phyloP scores from a whole-genome alignment of 2,888 invertebrate genomes.

The Pseudococcus viburni region DNA sequence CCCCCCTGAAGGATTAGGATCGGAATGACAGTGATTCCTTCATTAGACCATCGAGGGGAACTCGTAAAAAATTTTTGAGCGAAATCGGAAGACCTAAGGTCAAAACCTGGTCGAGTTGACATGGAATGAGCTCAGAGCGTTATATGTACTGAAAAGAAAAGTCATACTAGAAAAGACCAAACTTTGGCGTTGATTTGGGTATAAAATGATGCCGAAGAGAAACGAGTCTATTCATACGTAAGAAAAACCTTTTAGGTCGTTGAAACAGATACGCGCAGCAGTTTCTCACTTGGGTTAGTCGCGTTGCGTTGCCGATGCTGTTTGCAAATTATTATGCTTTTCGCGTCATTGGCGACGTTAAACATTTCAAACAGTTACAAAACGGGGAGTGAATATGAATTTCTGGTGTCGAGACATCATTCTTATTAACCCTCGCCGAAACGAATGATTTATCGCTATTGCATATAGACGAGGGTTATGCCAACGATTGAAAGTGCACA shows the following conservation, averaged over 20 bases:
- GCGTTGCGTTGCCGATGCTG: neutral
- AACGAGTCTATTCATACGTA: constrained; percentile 3
- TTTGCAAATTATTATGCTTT: constrained; percentile 60
- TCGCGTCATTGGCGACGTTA: constrained; percentile 63
- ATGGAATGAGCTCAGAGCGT: too few species aligned
- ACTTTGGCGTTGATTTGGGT: constrained; percentile 34
- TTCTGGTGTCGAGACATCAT: constrained; percentile 56
- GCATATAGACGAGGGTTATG: neutral
- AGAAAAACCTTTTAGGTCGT: constrained; percentile 5
- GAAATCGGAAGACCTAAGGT: too few species aligned
- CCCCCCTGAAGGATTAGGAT: too few species aligned
- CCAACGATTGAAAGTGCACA: constrained; percentile 9
- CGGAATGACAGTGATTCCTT: too few species aligned
- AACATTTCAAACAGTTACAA: constrained; percentile 63
- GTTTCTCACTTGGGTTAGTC: constrained; percentile 14
- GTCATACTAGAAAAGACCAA: neutral
- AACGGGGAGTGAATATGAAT: constrained; percentile 64
- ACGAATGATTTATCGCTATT: constrained; percentile 19
- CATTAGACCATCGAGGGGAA: too few species aligned
- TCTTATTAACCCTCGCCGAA: constrained; percentile 40
- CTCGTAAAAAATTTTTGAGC: too few species aligned
- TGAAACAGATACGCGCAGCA: constrained; percentile 7
- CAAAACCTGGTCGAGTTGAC: too few species aligned
- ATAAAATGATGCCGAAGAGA: neutral
- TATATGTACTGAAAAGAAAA: neutral